phyloP scores from a whole-genome alignment of 2,888 invertebrate species.

The Vandiemenella viatica region DNA sequence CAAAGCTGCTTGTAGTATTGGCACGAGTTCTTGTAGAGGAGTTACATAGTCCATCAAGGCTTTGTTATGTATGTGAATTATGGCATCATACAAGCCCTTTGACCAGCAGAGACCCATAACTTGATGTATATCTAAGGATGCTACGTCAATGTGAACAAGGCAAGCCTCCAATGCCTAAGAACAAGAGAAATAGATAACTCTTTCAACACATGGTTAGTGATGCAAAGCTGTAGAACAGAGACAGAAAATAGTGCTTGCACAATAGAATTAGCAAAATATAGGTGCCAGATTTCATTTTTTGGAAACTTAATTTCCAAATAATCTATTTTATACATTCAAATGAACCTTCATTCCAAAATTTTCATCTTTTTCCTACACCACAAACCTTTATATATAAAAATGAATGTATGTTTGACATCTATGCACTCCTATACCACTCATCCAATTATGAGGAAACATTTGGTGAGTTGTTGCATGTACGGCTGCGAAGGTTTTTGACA shows the following conservation, averaged over 20 bases:
- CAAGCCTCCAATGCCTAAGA: conserved; percentile 50
- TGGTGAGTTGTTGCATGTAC: neutral
- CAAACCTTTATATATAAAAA: neutral
- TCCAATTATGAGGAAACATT: neutral
- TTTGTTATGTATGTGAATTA: conserved; percentile 58
- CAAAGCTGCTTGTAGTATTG: conserved; percentile 32
- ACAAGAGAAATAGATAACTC: too few relatives aligned
- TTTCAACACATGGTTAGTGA: too few relatives aligned
- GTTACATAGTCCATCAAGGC: conserved; percentile 60
- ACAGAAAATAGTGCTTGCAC: too few relatives aligned
- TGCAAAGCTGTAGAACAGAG: too few relatives aligned
- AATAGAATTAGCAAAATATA: too few relatives aligned
- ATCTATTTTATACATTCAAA: too few relatives aligned
- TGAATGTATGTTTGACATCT: neutral
- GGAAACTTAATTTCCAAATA: too few relatives aligned
- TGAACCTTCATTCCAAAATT: too few relatives aligned
- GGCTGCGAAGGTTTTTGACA: too few relatives aligned
- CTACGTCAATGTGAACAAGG: conserved; percentile 55
- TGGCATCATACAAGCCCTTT: conserved; percentile 49
- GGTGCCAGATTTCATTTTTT: too few relatives aligned
- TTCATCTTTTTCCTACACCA: too few relatives aligned
- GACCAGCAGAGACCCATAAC: conserved; percentile 42
- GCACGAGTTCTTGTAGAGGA: conserved; percentile 52
- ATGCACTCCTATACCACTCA: neutral
- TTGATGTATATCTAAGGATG: conserved; percentile 63